Evolutionary conservation across 2,888 invertebrate genomes (phyloP), one percentile per base, ranked within the genome.

Genomic region (Formica aserva): DNA sequence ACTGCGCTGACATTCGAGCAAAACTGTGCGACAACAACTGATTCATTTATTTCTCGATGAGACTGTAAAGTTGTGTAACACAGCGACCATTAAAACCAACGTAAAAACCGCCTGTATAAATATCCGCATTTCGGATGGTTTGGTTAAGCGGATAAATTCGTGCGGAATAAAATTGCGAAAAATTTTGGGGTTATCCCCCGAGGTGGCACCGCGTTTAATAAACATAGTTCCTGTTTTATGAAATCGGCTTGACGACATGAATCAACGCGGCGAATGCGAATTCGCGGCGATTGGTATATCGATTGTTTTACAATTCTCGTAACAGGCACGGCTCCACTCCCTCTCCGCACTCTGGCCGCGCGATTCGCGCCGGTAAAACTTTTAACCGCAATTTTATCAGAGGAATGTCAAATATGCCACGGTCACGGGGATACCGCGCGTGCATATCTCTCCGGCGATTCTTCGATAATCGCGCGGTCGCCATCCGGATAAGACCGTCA

Each of bases 151-250:
- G 32, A 32, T 32, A 32, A 32, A 32, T 32, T 32, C 32, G 32
- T 6, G 32, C 32, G 89, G 90, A 90, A 48, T 45, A 35, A 69
- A 78, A 78, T 78, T 29, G 32, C 45, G 45, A 69, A 78, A 67
- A 78, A 69, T 71, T 78, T 78, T 22, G 5, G n/a, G 13, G 41
- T 55, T 41, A 18, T 57, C 69, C 22, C 45, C 69, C 18, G 13
- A 41, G 69, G 69, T 60, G 41, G 48, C 48, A 78, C 60, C 57
- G 41, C 41, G 78, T 78, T 78, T 78, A 78, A 78, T 78, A 78
- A 78, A 69, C 78, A 78, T 78, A 69, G 78, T 48, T 32, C 60
- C 45, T 26, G 45, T 69, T 78, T 78, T 78, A 60, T 60, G 35
- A 71, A 78, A 78, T 78, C 78, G 78, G 57, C 48, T 71, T 22